Conservation (phyloP, 23 tunicate species). For the Botrylloides violaceus region DNA sequence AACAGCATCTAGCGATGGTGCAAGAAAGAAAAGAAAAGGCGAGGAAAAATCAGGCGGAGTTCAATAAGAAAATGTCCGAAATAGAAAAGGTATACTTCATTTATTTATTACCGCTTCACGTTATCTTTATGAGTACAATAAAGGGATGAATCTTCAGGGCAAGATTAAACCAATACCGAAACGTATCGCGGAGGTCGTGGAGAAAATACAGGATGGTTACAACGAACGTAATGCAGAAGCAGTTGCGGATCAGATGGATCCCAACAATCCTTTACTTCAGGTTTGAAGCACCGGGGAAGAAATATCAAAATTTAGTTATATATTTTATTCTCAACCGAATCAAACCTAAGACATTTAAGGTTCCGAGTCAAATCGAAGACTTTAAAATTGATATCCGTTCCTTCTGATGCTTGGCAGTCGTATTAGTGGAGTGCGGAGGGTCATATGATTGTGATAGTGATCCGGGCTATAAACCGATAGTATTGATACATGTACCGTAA, state of each 20-base stretch:
- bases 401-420: too few species aligned
- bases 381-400: too few species aligned
- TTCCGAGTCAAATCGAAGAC: too few species aligned
- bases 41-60: conserved; percentile 29
- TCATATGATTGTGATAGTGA: too few species aligned
- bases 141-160: not conserved
- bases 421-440: too few species aligned
- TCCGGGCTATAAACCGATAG: too few species aligned
- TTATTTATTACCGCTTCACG: not conserved
- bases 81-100: too few species aligned
- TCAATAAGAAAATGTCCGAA: conserved; percentile 42
- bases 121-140: not conserved
- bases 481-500: too few species aligned
- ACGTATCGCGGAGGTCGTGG: not conserved
- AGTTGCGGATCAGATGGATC: not conserved
- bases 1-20: conserved; percentile 1
- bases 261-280: not conserved
- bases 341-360: too few species aligned
- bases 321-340: too few species aligned
- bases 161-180: not conserved
- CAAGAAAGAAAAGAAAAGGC: conserved; percentile 17
- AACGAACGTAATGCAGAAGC: not conserved
- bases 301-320: too few species aligned
- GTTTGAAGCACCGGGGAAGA: too few species aligned
- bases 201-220: not conserved